Percentiles rank a stretch among this genome's conserved stretches.
phyloP scores from a whole-genome alignment of 2,797 vertebrate genomes.

The Falco cherrug region DNA sequence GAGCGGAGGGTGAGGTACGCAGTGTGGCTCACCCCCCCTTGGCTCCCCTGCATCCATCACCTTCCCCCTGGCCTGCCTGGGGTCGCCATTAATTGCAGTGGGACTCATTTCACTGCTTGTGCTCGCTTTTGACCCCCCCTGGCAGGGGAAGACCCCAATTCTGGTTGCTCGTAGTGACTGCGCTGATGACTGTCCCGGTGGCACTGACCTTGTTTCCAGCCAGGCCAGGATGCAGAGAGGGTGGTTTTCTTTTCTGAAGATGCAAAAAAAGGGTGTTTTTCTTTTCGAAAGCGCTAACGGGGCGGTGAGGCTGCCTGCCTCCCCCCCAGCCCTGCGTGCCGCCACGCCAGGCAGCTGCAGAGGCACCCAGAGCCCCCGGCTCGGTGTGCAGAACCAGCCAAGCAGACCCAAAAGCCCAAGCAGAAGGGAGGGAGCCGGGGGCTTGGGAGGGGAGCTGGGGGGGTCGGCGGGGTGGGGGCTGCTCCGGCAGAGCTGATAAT shows the following conservation, averaged over 20 bases:
- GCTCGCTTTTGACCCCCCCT: background rate
- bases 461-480: background rate
- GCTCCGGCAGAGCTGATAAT: background rate
- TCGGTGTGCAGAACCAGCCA: too few relatives aligned
- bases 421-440: background rate
- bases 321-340: background rate
- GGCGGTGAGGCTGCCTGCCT: fast-evolving
- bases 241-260: background rate
- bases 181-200: background rate
- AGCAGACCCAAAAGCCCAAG: fast-evolving
- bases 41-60: fast-evolving
- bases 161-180: background rate
- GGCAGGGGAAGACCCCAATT: too few relatives aligned
- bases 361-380: background rate
- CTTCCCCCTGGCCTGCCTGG: background rate
- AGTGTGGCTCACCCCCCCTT: background rate
- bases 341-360: fast-evolving
- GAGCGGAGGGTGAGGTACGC: background rate
- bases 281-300: background rate
- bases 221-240: background rate
- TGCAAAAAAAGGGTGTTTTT: background rate
- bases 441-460: too few relatives aligned
- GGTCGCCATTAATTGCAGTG: fast-evolving
- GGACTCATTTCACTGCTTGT: background rate
- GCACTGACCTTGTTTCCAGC: background rate